phyloP scores from a whole-genome alignment of 1,140 invertebrate species.

The Drosophila nikananu region DNA sequence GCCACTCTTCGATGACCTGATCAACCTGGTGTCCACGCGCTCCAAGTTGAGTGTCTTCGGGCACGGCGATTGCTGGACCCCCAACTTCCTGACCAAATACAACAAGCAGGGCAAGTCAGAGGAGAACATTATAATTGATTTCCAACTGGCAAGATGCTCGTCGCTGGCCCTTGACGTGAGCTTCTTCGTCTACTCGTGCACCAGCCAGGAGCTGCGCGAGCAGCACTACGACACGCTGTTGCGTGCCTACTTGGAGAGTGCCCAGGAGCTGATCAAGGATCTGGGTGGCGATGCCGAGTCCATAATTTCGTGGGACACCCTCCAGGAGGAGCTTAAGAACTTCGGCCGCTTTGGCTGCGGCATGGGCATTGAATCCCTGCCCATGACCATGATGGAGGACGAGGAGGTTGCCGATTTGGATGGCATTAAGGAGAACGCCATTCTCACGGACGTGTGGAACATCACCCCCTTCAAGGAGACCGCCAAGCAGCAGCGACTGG shows the following conservation, averaged over 20 bases:
- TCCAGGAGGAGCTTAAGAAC: conserved; percentile 87
- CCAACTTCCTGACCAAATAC: conserved; percentile 89
- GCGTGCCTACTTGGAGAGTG: conserved; percentile 87
- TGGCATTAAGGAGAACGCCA: conserved; percentile 86
- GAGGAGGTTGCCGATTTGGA: conserved; percentile 88
- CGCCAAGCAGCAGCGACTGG: conserved; percentile 86
- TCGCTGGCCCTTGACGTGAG: conserved; percentile 88
- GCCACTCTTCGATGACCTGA: conserved; percentile 84
- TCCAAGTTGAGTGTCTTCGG: conserved; percentile 87
- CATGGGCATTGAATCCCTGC: conserved; percentile 88
- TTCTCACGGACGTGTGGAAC: conserved; percentile 87
- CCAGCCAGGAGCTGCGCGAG: conserved; percentile 86
- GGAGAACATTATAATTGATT: conserved; percentile 89
- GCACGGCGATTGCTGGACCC: conserved; percentile 91
- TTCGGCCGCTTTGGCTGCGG: conserved; percentile 88
- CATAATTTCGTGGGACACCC: conserved; percentile 86
- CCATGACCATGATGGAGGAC: conserved; percentile 87
- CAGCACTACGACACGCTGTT: conserved; percentile 87
- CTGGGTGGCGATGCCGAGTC: conserved; percentile 88
- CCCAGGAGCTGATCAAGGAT: conserved; percentile 86
- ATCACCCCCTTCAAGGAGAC: conserved; percentile 86
- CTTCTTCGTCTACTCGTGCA: conserved; percentile 89
- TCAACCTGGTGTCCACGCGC: conserved; percentile 67
- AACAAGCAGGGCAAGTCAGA: conserved; percentile 79
- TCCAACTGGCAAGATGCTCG: conserved; percentile 88